Conservation (phyloP, 2,113 vertebrate genomes). For the Eptatretus burgeri region DNA sequence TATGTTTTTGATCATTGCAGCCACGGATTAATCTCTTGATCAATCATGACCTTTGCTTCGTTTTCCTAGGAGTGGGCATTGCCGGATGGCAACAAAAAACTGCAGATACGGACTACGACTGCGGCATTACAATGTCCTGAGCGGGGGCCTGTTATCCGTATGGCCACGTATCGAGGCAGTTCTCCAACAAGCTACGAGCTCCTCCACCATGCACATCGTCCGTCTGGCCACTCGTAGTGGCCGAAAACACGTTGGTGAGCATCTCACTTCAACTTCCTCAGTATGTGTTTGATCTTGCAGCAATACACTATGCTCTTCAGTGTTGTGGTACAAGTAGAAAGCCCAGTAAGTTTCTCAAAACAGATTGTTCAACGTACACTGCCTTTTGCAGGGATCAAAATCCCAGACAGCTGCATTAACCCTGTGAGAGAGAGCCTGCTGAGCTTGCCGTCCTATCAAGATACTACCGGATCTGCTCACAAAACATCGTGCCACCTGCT, state of each 20-base stretch:
- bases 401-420: slow-evolving; percentile 3
- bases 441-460: background rate
- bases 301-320: too few relatives aligned
- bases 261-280: too few relatives aligned
- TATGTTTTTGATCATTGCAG: too few relatives aligned
- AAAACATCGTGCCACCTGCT: too few relatives aligned
- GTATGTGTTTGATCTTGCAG: too few relatives aligned
- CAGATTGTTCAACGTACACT: background rate
- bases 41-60: too few relatives aligned
- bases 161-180: background rate
- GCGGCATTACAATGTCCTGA: background rate
- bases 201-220: slow-evolving; percentile 2
- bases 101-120: background rate
- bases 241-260: background rate
- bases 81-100: background rate
- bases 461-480: too few relatives aligned
- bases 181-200: background rate
- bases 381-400: slow-evolving; percentile 1
- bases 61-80: background rate
- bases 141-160: slow-evolving; percentile 1
- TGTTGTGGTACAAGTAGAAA: too few relatives aligned
- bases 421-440: background rate
- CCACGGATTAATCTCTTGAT: too few relatives aligned
- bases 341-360: too few relatives aligned
- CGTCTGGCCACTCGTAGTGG: background rate